Evolutionary conservation across 2,797 vertebrate species (phyloP), one percentile per base, ranked within the genome.

Genomic region (Lates japonicus): DNA sequence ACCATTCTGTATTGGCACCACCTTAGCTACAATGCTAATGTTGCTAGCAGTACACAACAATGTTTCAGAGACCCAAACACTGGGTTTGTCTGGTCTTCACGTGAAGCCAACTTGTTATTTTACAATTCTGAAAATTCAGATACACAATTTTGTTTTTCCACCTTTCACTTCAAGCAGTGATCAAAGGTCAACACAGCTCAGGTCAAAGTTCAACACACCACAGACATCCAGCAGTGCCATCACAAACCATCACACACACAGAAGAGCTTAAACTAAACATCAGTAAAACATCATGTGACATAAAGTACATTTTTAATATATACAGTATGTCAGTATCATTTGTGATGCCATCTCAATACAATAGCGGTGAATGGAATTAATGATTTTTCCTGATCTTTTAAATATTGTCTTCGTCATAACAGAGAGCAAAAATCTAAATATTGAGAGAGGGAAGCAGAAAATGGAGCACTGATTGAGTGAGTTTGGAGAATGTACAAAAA

Each of bases 401-500:
- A 44, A 14, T 11, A 22, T 4, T 31, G 9, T 29, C n/a, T 19
- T 4, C 9, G 17, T 19, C 37, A 55, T 31, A 5, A 29, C 10
- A 75, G 12, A 67, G 19, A 70, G 48, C 7, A 37, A 61, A 68
- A 39, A 1, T 31, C 22, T 33, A 68, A 42, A 54, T 33, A 25
- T 8, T 25, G 29, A 59, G n/a, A 62, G 25, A 20, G 31, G 3
- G 35, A 59, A 7, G 31, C 11, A 41, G 35, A n/a, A 62, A 31
- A 48, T 7, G 20, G 31, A 59, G 29, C 5, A 8, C 20, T 39
- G 35, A 76, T 22, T 1, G 61, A 62, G 20, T 12, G 59, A 67
- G 11, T 37, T 60, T 80, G 7, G 33, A 80, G 59, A 67, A 75
- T 0, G 78, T 9, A 73, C 57, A 73, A 67, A 78, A 85, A 74